These are phyloP conservation scores for Odontomachus brunneus DNA, from an alignment of 1,140 invertebrate genomes.

Conservation along the genomic window DNA sequence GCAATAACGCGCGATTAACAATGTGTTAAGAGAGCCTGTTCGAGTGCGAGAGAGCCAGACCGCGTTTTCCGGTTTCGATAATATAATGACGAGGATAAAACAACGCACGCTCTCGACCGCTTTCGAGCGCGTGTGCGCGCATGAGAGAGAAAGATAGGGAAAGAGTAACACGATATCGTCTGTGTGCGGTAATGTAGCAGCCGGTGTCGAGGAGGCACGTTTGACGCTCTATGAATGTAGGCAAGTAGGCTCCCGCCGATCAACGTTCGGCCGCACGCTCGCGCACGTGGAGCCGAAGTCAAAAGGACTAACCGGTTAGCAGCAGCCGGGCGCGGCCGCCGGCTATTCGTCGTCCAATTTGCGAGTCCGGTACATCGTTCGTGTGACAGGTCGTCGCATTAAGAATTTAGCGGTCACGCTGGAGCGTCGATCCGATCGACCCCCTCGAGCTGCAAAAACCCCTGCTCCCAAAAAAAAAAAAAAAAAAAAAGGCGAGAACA, in stretches of 20 bases:
- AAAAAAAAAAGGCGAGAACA: too few species aligned
- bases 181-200: constrained; percentile 26
- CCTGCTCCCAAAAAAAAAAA: too few species aligned
- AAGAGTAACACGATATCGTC: not conserved
- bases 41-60: too few species aligned
- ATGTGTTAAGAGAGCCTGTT: too few species aligned
- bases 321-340: constrained; percentile 14
- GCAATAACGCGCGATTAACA: too few species aligned
- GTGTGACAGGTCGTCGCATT: constrained; percentile 30
- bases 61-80: not conserved
- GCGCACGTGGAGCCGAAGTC: constrained; percentile 46
- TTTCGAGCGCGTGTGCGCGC: constrained; percentile 2
- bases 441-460: not conserved
- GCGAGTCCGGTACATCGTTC: constrained; percentile 29
- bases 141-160: not conserved
- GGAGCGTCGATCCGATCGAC: not conserved
- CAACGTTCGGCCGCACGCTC: constrained; percentile 49
- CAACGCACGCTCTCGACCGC: not conserved
- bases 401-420: constrained; percentile 22
- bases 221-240: constrained; percentile 64
- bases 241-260: constrained; percentile 72
- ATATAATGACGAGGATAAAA: not conserved
- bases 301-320: constrained; percentile 39
- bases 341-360: constrained; percentile 56
- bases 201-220: constrained; percentile 36